Conservation (phyloP, 2,113 vertebrate species). For the Glaucidium brasilianum region DNA sequence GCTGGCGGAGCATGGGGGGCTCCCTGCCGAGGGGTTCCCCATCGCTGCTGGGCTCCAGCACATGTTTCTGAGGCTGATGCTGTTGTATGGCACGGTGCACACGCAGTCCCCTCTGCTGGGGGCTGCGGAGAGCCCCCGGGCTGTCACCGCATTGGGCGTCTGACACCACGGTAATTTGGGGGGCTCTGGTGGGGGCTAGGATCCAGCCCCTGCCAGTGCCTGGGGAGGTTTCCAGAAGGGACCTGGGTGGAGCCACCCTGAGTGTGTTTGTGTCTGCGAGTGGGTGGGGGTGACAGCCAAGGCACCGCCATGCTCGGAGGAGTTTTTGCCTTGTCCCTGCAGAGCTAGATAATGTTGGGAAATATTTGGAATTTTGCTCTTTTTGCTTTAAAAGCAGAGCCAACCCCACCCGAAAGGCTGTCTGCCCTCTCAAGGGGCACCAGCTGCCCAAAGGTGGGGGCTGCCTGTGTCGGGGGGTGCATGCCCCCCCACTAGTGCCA, state of each 20-base stretch:
- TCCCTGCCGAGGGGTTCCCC: neutral
- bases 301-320: accelerated
- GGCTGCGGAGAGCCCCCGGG: accelerated
- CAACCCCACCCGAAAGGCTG: accelerated
- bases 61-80: neutral
- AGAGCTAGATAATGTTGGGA: accelerated
- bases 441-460: too few species aligned
- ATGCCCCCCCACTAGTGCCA: accelerated
- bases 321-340: neutral
- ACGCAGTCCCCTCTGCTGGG: accelerated
- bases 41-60: neutral
- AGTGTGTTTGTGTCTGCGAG: accelerated
- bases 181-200: neutral
- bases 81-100: accelerated
- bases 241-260: accelerated
- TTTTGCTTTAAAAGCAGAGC: neutral
- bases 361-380: neutral
- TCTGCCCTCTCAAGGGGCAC: accelerated
- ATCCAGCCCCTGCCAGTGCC: neutral
- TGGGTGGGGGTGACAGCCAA: accelerated
- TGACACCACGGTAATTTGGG: neutral
- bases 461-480: accelerated
- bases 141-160: accelerated
- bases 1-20: too few species aligned
- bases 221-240: accelerated